These are phyloP conservation scores for Emydocephalus ijimae DNA, from an alignment of 2,113 vertebrate genomes.

Conservation along the genomic window DNA sequence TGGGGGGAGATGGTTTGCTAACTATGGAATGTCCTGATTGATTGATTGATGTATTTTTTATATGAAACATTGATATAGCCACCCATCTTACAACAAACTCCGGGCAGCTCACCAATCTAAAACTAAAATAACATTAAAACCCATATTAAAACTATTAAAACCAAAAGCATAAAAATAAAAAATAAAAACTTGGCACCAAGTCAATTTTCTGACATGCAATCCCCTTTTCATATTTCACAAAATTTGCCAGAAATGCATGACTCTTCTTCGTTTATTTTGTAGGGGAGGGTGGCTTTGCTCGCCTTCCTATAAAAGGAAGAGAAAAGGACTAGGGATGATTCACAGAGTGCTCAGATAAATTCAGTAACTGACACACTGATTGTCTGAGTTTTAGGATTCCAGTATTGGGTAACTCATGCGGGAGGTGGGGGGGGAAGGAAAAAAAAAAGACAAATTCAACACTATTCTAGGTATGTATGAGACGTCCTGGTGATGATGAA, in stretches of 20 bases:
- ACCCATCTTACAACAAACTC: neutral
- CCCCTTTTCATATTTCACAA: neutral
- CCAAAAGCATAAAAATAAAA: neutral
- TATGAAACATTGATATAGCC: neutral
- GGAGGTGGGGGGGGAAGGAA: too few relatives aligned
- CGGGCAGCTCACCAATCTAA: neutral
- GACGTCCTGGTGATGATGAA: neutral
- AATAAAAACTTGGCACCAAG: neutral
- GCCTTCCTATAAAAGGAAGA: neutral
- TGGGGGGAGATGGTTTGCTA: neutral
- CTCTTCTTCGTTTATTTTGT: neutral
- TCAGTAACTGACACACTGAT: neutral
- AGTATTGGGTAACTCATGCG: neutral
- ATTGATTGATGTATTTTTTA: neutral
- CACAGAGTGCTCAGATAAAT: neutral
- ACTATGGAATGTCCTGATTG: neutral
- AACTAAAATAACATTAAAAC: neutral
- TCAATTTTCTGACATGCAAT: neutral
- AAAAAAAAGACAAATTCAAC: neutral
- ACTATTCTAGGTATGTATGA: neutral
- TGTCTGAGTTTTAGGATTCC: neutral
- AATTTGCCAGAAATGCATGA: neutral
- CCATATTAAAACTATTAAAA: neutral
- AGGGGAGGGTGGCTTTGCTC: neutral
- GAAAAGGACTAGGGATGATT: neutral